Conservation (phyloP, 2,797 vertebrate genomes). For the Hyperoplus lanceolatus region DNA sequence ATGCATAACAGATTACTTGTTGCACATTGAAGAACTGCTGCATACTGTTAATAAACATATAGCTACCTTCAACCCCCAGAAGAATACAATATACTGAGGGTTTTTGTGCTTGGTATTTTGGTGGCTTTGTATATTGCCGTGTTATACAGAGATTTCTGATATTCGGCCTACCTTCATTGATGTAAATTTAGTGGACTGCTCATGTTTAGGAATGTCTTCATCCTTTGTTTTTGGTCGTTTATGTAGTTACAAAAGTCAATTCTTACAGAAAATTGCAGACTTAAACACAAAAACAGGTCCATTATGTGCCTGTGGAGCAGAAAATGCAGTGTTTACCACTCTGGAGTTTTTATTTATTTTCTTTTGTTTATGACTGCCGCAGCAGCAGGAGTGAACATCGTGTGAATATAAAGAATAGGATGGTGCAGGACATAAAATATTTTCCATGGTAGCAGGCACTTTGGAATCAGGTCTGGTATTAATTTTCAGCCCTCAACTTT, state of each 20-base stretch:
- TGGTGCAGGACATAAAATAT: conserved; percentile 6
- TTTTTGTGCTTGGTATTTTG: neutral
- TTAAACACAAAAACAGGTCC: conserved; percentile 1
- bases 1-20: neutral
- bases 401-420: conserved; percentile 28
- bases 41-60: neutral
- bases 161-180: neutral
- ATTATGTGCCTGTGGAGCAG: conserved; percentile 26
- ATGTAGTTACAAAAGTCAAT: neutral
- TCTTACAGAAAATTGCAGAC: conserved; percentile 1
- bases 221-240: neutral
- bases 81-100: too few relatives aligned
- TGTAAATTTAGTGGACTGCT: neutral
- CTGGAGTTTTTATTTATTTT: conserved; percentile 36
- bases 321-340: neutral
- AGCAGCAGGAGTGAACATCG: conserved; percentile 26
- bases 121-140: neutral
- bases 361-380: conserved; percentile 31
- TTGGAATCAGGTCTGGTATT: conserved; percentile 12
- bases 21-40: neutral
- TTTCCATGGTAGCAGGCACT: conserved; percentile 15
- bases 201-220: neutral
- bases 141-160: neutral
- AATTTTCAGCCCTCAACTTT: conserved; percentile 20
- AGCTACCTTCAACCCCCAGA: neutral